phyloP scores from a whole-genome alignment of 2,888 invertebrate genomes.

The Endotricha flammealis region DNA sequence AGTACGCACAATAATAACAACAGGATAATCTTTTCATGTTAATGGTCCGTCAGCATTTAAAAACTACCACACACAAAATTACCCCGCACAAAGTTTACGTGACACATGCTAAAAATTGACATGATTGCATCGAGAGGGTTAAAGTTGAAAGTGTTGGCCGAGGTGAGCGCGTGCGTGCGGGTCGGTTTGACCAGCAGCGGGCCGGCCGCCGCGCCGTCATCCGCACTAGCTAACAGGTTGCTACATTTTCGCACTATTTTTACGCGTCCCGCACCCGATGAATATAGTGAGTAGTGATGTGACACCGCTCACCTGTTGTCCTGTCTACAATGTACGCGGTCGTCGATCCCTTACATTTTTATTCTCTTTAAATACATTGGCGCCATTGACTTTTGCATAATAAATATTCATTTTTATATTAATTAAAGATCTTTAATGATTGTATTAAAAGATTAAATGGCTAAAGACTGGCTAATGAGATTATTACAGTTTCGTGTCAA shows the following conservation, averaged over 20 bases:
- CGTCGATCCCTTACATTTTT: background rate
- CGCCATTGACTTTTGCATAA: background rate
- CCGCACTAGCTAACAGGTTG: slow-evolving; percentile 70
- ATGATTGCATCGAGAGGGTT: slow-evolving; percentile 1
- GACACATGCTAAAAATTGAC: background rate
- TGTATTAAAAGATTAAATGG: no score
- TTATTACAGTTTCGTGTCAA: no score
- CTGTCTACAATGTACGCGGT: slow-evolving; percentile 10
- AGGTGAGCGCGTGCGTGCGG: slow-evolving; percentile 10
- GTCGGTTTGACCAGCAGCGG: slow-evolving; percentile 10
- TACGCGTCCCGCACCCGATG: slow-evolving; percentile 52
- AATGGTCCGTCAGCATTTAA: no score
- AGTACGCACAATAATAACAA: no score
- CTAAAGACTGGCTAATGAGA: no score
- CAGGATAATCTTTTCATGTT: no score
- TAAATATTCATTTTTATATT: background rate
- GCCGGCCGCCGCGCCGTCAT: slow-evolving; percentile 33
- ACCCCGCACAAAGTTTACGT: no score
- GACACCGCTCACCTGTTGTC: slow-evolving; percentile 66
- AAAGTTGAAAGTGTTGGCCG: slow-evolving; percentile 9
- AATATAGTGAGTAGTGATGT: slow-evolving; percentile 62
- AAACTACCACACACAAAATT: no score
- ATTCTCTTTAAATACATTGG: background rate
- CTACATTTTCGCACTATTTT: slow-evolving; percentile 73
- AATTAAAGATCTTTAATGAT: no score